Base-by-base conservation (phyloP, 1,140 invertebrate genomes). In the Drosophila baimaii region DNA sequence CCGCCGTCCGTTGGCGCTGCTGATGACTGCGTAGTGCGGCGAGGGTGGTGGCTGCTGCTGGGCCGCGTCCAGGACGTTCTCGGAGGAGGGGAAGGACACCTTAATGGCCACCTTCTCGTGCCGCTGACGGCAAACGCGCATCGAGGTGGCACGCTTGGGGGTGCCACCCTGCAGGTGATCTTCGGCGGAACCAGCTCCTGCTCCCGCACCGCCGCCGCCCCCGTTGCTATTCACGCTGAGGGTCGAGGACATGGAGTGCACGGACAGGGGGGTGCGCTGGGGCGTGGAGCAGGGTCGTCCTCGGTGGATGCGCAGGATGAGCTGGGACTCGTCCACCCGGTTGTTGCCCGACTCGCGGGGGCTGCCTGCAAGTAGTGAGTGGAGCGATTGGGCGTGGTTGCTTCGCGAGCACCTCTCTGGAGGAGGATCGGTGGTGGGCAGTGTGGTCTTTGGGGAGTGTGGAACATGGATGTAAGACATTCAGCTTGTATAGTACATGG, bases 291-390 rank as follows among this genome's bases (percentile, higher is more conserved):
- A 86, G 5, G 90, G 90, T 33, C 90, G 79, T 5, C 97, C 97
- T 8, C 98, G 93, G 92, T 99, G 98, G 78, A 99, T 98, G 61
- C 98, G 94, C 66, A 99, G 92, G 1, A 98, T 98, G 31, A 99
- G 93, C 41, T 97, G 95, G 91, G 98, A 96, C 89, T 98, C 97
- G 76, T 98, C 95, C 82, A 97, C 96, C 44, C 96, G 93, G 90
- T 93, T 95, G 25, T 94, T 95, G 64, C 82, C 82, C 31, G 90
- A 83, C 23, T 91, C 90, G 13, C 85, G 83, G 44, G 86, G 79
- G 54, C 88, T 91, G 77, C 90, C 90, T 91, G 90, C 49, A 91
- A 83, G 78, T 70, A 89, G 79, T 86, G 72, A 74, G 65, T 81
- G 55, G 43, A 79, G 69, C 75, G 52, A 62, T 63, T 84, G 55